phyloP scores from a whole-genome alignment of 2,113 vertebrate species.

The Psilopsiagon aymara region DNA sequence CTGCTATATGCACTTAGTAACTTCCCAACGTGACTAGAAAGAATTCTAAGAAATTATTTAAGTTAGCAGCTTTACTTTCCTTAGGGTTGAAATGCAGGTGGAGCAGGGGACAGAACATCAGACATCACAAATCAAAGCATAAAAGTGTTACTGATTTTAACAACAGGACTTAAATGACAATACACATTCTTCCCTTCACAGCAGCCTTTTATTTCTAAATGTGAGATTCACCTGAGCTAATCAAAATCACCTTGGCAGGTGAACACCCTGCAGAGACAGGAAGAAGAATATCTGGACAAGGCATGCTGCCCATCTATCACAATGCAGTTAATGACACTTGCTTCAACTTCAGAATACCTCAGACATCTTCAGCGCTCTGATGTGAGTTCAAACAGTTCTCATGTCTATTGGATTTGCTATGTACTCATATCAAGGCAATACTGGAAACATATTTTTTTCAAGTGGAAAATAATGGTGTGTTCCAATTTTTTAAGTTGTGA shows the following conservation, averaged over 20 bases:
- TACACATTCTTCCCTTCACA: no score
- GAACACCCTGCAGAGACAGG: neutral
- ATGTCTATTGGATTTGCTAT: neutral
- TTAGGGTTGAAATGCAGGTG: neutral
- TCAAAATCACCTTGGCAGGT: neutral
- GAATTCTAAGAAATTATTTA: neutral
- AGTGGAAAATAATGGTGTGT: neutral
- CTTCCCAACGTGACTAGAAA: rapidly evolving
- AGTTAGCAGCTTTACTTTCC: neutral
- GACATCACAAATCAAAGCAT: neutral
- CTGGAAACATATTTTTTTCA: neutral
- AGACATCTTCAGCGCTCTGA: neutral
- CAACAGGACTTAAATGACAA: neutral
- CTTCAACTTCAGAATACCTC: neutral
- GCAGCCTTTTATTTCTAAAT: neutral
- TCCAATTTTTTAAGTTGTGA: neutral
- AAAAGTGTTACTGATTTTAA: neutral
- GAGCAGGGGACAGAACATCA: neutral
- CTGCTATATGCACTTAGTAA: neutral
- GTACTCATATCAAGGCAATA: neutral
- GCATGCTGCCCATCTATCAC: neutral
- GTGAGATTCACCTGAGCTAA: neutral
- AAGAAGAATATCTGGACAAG: neutral
- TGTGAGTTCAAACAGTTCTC: neutral
- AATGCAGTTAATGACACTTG: neutral